Percentiles rank a stretch among this genome's conserved stretches.
Evolutionary conservation across 2,888 invertebrate species (phyloP).

Genomic region (Pseudococcus longispinus): DNA sequence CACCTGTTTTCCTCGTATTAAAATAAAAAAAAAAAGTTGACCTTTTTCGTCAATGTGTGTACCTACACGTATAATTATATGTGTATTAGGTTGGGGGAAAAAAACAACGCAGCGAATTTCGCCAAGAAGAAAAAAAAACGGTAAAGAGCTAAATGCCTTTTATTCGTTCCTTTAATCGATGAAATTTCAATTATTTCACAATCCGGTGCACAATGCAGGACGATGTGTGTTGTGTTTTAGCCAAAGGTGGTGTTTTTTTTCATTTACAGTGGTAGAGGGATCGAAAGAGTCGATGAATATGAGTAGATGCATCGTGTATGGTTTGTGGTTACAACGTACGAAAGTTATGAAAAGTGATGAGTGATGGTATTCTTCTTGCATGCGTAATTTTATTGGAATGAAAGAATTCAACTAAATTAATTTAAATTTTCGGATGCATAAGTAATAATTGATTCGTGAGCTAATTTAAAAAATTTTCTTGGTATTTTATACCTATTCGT

Average conservation of each 20-base stretch:
- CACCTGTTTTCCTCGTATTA: slow-evolving; percentile 48
- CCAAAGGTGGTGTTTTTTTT: background rate
- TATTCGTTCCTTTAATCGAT: slow-evolving; percentile 35
- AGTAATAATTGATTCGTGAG: background rate
- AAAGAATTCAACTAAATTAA: background rate
- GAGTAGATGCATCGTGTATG: background rate
- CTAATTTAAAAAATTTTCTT: background rate
- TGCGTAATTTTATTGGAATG: background rate
- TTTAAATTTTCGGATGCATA: background rate
- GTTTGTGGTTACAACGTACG: background rate
- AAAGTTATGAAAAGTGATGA: background rate
- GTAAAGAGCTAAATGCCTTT: background rate
- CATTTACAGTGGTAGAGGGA: background rate
- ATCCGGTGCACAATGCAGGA: background rate
- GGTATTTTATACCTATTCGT: background rate
- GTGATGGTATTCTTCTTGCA: background rate
- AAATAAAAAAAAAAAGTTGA: slow-evolving; percentile 30
- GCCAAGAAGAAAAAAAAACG: background rate
- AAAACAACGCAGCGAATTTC: slow-evolving; percentile 4
- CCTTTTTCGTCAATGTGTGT: slow-evolving; percentile 30
- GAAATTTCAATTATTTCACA: slow-evolving; percentile 35
- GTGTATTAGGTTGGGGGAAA: background rate
- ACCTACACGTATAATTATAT: background rate
- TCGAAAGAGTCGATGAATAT: background rate
- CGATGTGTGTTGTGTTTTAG: background rate